Evolutionary conservation across 2,113 vertebrate species (phyloP).

Genomic region (Ochotona curzoniae): DNA sequence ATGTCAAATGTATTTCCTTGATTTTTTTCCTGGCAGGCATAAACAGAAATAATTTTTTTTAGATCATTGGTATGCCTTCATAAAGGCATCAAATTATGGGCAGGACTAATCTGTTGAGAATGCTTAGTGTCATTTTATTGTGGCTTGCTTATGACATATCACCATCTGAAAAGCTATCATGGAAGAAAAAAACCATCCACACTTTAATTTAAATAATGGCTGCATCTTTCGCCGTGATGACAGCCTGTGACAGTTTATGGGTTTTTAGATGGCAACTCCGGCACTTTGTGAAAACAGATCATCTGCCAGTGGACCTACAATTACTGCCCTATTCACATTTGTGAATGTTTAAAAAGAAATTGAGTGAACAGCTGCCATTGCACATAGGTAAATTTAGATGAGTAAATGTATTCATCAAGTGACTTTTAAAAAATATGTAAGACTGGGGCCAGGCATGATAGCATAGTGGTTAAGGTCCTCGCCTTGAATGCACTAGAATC

Average conservation of each 20-base stretch:
- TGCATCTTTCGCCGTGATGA: conserved; percentile 76
- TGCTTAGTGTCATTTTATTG: conserved; percentile 73
- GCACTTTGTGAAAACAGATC: conserved; percentile 81
- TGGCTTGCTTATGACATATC: conserved; percentile 77
- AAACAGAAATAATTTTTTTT: conserved; percentile 77
- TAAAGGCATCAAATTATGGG: conserved; percentile 80
- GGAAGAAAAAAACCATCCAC: conserved; percentile 78
- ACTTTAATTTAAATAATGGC: conserved; percentile 86
- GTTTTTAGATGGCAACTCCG: conserved; percentile 83
- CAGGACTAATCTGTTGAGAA: conserved; percentile 82
- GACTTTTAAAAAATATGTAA: conserved; percentile 45
- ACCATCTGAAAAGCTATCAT: conserved; percentile 82
- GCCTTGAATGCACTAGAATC: too few species aligned
- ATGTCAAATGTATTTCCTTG: conserved; percentile 72
- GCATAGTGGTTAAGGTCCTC: too few species aligned
- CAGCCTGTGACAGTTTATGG: conserved; percentile 84
- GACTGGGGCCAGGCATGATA: too few species aligned
- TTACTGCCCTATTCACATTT: conserved; percentile 79
- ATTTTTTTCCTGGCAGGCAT: conserved; percentile 24
- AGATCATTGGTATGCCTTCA: conserved; percentile 59
- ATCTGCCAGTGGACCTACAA: conserved; percentile 78
- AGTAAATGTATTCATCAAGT: conserved; percentile 67
- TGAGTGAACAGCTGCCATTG: conserved; percentile 78
- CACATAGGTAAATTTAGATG: conserved; percentile 80
- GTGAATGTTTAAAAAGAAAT: conserved; percentile 79